Conservation (phyloP, 2,797 vertebrate species). For the Argyrosomus regius region DNA sequence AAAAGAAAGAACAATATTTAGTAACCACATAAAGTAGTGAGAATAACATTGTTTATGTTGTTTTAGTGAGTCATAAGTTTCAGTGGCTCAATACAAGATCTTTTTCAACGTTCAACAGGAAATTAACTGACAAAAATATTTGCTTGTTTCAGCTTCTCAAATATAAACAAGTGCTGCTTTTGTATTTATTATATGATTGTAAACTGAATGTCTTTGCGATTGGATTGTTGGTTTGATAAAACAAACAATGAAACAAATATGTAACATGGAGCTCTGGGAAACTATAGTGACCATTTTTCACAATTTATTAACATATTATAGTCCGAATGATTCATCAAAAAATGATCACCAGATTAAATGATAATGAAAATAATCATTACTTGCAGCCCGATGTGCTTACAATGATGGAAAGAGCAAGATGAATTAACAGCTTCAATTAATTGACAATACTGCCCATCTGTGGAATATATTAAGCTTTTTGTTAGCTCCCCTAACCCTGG, state of each 20-base stretch:
- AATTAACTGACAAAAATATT: conserved; percentile 14
- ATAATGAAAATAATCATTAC: conserved; percentile 29
- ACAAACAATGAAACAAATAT: not conserved
- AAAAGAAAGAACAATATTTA: conserved; percentile 47
- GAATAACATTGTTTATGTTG: not conserved
- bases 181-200: no score
- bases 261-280: not conserved
- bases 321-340: not conserved
- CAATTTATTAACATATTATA: not conserved
- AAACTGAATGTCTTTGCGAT: conserved; percentile 9
- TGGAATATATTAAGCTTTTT: conserved; percentile 44
- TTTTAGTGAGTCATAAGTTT: not conserved
- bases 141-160: not conserved
- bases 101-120: not conserved
- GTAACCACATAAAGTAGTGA: not conserved
- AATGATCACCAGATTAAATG: conserved; percentile 1
- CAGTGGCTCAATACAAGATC: not conserved
- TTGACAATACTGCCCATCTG: conserved; percentile 51
- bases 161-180: no score
- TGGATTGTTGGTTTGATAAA: not conserved
- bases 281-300: not conserved
- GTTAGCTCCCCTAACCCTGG: conserved; percentile 54
- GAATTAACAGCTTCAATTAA: conserved; percentile 32
- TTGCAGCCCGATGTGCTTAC: not conserved
- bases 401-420: conserved; percentile 24